These are phyloP conservation scores for Stomatorhinus walkeri DNA, from an alignment of 2,797 vertebrate species.

Conservation along the genomic window DNA sequence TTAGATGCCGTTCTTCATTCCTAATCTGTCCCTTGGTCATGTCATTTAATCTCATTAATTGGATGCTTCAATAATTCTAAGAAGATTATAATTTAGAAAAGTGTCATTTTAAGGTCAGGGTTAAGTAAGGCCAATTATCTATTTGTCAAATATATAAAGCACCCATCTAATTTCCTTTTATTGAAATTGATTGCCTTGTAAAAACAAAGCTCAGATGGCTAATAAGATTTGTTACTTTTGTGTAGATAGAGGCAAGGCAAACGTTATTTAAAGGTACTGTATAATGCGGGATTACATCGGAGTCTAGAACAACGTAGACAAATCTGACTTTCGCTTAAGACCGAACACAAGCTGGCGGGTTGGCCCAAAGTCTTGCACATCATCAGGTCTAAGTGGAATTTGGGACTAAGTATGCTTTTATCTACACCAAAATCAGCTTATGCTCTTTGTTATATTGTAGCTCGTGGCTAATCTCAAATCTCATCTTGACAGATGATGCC, in stretches of 20 bases:
- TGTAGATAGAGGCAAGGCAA: slow-evolving; percentile 53
- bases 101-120: slow-evolving; percentile 60
- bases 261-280: slow-evolving; percentile 60
- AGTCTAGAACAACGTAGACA: slow-evolving; percentile 43
- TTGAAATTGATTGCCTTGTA: slow-evolving; percentile 73
- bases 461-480: slow-evolving; percentile 10
- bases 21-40: slow-evolving; percentile 47
- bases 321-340: slow-evolving; percentile 52
- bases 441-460: neutral
- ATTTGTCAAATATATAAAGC: slow-evolving; percentile 70
- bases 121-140: slow-evolving; percentile 68
- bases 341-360: slow-evolving; percentile 39
- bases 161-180: slow-evolving; percentile 65
- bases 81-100: slow-evolving; percentile 62
- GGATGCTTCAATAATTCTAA: slow-evolving; percentile 65
- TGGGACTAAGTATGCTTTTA: slow-evolving; percentile 8
- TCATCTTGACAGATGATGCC: slow-evolving; percentile 1
- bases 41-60: slow-evolving; percentile 68
- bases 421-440: neutral
- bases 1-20: slow-evolving; percentile 36
- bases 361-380: slow-evolving; percentile 31
- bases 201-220: slow-evolving; percentile 66
- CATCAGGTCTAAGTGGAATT: slow-evolving; percentile 24
- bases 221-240: slow-evolving; percentile 64
- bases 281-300: slow-evolving; percentile 55